Base-by-base conservation (phyloP, 2,888 invertebrate species). In the Cynaeus angustus region DNA sequence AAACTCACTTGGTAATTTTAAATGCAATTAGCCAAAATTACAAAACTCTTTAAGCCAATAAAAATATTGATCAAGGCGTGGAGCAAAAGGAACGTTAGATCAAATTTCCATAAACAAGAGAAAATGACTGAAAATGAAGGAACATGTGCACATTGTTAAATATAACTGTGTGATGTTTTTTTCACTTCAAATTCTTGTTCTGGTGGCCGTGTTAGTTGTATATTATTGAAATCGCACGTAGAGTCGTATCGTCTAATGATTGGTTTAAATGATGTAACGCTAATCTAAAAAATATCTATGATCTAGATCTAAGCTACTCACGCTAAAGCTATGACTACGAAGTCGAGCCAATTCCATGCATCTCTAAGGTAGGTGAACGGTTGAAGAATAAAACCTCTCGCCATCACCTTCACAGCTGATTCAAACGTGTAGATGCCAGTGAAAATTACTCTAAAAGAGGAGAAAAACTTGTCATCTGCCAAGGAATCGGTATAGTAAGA, bases 281-380 rank as follows among this genome's bases (percentile, higher is more conserved):
- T 59, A 59, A 21, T 62, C 62, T 62, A 64, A 41, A 43, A 21
- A 50, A 53, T 12, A 7, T 50, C 71, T 72, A 72, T 62, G 10
- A 28, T 79, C 79, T 80, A 79, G 74, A 70, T 73, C 83, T 84
- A 91, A 89, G 81, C 92, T 94, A 97, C 98, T 97, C 94, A 98
- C 98, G 98, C 98, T 95, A 98, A 95, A 91, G 96, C 93, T 93
- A 99, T 98, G 90, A 98, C 98, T 93, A 97, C 94, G 94, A 98
- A 98, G 94, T 99, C 98, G 92, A 98, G 94, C 98, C 98, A 98
- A 93, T 99, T 99, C 99, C 99, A 99, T 91, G 98, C 97, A 94
- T 99, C 98, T 93, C 98, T 94, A 92, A 99, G 97, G 93, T 98
- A 99, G 91, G 98, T 98, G 94, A 98, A 98, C 90, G 95, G 95